A percentile compares a stretch with the other conserved stretches of the same genome.
Conservation (phyloP, 1,140 invertebrate species). For the Yoshiicerus persimilis region DNA sequence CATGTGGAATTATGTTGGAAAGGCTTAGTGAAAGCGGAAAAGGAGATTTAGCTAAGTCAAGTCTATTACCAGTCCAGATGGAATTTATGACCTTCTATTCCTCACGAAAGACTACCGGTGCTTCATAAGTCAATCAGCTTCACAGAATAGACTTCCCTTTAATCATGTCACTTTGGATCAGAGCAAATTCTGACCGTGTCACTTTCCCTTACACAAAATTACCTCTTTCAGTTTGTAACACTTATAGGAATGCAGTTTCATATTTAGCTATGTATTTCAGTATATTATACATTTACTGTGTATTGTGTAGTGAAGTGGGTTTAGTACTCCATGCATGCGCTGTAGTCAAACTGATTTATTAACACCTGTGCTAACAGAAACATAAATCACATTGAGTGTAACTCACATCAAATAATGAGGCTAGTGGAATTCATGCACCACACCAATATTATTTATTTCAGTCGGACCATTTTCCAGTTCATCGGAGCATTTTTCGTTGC, state of each 20-base stretch:
- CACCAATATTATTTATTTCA: background rate
- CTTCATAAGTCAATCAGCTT: slow-evolving; percentile 9
- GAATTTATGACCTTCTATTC: slow-evolving; percentile 14
- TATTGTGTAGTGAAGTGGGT: too few species aligned
- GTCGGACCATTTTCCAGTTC: background rate
- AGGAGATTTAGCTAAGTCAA: background rate
- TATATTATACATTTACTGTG: too few species aligned
- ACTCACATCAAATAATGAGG: background rate
- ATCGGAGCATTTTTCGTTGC: background rate
- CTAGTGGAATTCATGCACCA: background rate
- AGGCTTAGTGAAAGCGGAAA: background rate
- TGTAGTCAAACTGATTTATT: background rate
- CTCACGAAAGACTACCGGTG: background rate
- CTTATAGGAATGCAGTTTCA: too few species aligned
- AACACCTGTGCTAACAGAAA: background rate
- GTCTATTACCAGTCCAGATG: background rate
- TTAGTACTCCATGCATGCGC: background rate
- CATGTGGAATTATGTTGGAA: background rate
- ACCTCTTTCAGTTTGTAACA: background rate
- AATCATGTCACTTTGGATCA: background rate
- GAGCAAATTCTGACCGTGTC: background rate
- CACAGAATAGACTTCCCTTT: background rate
- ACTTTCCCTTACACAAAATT: background rate
- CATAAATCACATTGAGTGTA: background rate
- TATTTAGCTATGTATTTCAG: too few species aligned